Conservation (phyloP, 2,888 invertebrate species). For the Mythimna lalbum region DNA sequence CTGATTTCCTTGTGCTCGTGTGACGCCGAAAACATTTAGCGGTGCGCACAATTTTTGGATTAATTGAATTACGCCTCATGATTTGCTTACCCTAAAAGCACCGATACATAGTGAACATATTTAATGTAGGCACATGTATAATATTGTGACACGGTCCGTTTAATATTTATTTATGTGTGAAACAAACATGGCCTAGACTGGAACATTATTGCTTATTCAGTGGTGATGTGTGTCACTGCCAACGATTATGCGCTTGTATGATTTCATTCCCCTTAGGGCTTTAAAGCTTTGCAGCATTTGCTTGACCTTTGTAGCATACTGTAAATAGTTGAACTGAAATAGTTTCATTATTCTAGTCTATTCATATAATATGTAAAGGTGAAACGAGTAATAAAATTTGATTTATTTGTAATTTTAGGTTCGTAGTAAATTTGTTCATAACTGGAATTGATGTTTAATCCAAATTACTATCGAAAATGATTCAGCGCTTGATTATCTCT, state of each 20-base stretch:
- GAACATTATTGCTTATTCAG: constrained; percentile 80
- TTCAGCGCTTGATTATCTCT: constrained; percentile 11
- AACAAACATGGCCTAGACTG: constrained; percentile 75
- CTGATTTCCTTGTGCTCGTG: constrained; percentile 21
- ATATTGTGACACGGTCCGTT: constrained; percentile 71
- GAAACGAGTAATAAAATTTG: neutral
- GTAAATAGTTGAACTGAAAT: constrained; percentile 53
- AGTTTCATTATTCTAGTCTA: constrained; percentile 4
- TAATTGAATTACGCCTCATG: constrained; percentile 31
- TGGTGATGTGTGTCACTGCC: constrained; percentile 85
- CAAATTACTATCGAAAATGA: constrained; percentile 17
- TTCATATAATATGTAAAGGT: neutral
- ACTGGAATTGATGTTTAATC: constrained; percentile 1
- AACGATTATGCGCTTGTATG: constrained; percentile 81
- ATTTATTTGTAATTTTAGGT: neutral
- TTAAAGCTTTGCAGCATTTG: constrained; percentile 69
- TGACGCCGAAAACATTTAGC: neutral
- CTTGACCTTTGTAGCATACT: constrained; percentile 56
- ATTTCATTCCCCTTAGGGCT: constrained; percentile 78
- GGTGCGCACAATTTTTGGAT: constrained; percentile 9
- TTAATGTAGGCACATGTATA: constrained; percentile 47
- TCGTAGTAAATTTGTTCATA: constrained; percentile 8
- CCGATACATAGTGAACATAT: constrained; percentile 56
- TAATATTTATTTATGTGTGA: constrained; percentile 79
- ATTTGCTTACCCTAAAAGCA: constrained; percentile 68